Conservation (phyloP, 2,113 vertebrate species). For the Petromus typicus region DNA sequence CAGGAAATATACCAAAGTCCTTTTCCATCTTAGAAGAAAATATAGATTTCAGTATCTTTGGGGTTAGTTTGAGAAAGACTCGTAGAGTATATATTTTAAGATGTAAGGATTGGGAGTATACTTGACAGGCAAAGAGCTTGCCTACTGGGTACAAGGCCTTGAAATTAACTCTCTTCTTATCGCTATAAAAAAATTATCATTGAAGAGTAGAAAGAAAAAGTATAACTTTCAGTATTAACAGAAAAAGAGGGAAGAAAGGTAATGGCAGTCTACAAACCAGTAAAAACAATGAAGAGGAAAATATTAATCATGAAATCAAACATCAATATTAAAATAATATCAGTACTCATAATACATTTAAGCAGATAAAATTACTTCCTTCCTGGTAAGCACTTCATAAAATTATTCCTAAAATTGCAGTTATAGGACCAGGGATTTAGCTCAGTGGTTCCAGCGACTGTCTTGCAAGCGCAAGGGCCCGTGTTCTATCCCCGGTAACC, state of each 20-base stretch:
- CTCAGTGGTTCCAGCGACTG: too few relatives aligned
- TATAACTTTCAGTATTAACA: background rate
- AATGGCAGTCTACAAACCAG: background rate
- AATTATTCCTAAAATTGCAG: too few relatives aligned
- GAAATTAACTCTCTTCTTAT: background rate
- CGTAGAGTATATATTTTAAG: background rate
- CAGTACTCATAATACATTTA: background rate
- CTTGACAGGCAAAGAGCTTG: background rate
- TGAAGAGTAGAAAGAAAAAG: background rate
- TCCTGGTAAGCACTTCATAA: background rate
- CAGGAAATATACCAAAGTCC: background rate
- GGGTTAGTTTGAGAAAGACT: background rate
- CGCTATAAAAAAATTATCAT: background rate
- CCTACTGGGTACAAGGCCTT: background rate
- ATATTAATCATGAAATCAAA: background rate
- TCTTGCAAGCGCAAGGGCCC: too few relatives aligned
- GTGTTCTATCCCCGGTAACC: too few relatives aligned
- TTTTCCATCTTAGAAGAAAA: conserved; percentile 6
- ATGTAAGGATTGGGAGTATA: background rate
- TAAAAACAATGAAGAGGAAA: background rate
- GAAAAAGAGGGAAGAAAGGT: background rate
- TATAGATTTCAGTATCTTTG: background rate
- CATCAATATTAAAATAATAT: background rate
- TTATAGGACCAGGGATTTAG: too few relatives aligned
- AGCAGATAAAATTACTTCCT: background rate